phyloP scores from a whole-genome alignment of 2,797 vertebrate genomes.

The Poeciliopsis turneri region DNA sequence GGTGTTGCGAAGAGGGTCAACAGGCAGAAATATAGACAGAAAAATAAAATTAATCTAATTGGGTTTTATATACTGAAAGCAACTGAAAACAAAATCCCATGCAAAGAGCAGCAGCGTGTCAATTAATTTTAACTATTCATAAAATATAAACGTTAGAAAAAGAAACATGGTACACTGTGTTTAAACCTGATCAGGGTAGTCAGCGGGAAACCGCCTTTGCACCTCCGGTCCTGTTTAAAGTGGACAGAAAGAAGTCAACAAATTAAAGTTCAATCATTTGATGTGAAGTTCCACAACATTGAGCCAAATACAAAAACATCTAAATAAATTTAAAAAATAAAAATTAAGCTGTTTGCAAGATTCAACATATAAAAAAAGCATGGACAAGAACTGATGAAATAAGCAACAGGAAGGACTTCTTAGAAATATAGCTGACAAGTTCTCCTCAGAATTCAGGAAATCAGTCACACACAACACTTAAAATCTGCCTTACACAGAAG shows the following conservation, averaged over 20 bases:
- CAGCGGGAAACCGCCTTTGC: conserved; percentile 91
- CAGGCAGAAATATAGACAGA: neutral
- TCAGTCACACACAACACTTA: conserved; percentile 12
- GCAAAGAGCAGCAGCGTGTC: neutral
- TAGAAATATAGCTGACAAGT: conserved; percentile 26
- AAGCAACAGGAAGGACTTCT: conserved; percentile 44
- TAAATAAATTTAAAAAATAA: neutral
- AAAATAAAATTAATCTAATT: neutral
- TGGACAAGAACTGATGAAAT: conserved; percentile 11
- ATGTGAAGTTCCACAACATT: neutral
- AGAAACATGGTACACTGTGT: conserved; percentile 61
- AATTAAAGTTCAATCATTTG: neutral
- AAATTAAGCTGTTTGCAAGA: neutral
- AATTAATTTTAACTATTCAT: neutral
- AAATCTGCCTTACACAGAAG: neutral
- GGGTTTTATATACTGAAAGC: neutral
- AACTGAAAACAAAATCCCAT: neutral
- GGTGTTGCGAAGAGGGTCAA: neutral
- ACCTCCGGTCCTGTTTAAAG: conserved; percentile 94
- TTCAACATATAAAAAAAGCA: neutral
- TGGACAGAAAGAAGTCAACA: neutral
- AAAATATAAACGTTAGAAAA: neutral
- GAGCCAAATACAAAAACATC: neutral
- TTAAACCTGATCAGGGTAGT: conserved; percentile 95
- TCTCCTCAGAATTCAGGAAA: conserved; percentile 43